phyloP scores from a whole-genome alignment of 2,888 invertebrate species.

The Thalpophila matura region DNA sequence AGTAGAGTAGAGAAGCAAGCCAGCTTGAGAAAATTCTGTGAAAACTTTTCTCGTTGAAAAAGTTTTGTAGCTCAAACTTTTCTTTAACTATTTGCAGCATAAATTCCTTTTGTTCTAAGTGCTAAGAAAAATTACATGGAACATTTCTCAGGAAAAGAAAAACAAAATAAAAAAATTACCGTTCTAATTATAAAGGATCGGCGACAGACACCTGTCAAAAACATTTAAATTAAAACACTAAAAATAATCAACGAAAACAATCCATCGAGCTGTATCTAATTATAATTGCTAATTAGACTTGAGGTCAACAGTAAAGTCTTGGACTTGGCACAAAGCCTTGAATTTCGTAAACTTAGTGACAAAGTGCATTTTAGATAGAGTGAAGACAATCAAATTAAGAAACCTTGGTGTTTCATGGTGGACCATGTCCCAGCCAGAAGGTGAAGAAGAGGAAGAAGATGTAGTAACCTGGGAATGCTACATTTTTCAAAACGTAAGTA shows the following conservation, averaged over 20 bases:
- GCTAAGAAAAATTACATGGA: not conserved
- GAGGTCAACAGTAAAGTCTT: conserved; percentile 28
- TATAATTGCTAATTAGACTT: conserved; percentile 34
- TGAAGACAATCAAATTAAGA: conserved; percentile 1
- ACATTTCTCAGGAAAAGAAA: not conserved
- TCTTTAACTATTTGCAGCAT: not conserved
- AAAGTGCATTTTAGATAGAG: not conserved
- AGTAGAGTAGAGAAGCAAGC: not conserved
- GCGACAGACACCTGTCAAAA: conserved; percentile 2
- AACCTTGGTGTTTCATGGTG: not conserved
- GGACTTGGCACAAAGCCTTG: conserved; percentile 18
- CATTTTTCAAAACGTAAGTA: too few relatives aligned
- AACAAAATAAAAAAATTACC: not conserved
- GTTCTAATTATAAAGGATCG: conserved; percentile 1
- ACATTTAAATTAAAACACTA: conserved; percentile 13
- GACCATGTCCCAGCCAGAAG: too few relatives aligned
- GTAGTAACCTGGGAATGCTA: too few relatives aligned
- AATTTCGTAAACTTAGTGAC: conserved; percentile 13
- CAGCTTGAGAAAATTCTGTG: not conserved
- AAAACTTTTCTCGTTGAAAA: conserved; percentile 36
- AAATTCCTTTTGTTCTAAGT: conserved; percentile 3
- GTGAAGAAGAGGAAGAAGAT: too few relatives aligned
- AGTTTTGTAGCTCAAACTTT: not conserved
- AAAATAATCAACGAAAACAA: conserved; percentile 19
- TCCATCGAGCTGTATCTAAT: conserved; percentile 29